Percentiles rank a stretch among this genome's conserved stretches.
Evolutionary conservation across 92 coral and sea anemone genomes (phyloP).

Genomic region (Chrysogorgia sp.): DNA sequence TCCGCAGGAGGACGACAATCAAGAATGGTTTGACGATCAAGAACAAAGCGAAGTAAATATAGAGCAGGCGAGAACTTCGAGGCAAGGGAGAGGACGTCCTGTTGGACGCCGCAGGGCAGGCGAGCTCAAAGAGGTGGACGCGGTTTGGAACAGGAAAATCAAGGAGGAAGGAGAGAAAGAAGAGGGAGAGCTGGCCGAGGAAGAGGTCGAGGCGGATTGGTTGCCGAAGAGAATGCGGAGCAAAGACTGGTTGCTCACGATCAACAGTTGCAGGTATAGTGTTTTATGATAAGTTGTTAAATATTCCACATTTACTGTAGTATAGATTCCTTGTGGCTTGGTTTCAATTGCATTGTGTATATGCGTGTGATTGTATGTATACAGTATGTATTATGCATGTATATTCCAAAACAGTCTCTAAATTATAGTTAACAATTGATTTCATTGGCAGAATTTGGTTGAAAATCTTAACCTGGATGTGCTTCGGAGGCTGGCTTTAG

Average conservation of each 20-base stretch:
- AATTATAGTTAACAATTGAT: too few species aligned
- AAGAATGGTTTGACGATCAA: too few species aligned
- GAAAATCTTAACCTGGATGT: neutral
- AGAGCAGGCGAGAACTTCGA: too few species aligned
- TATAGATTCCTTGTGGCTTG: neutral
- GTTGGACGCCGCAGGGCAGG: neutral
- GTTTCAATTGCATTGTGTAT: neutral
- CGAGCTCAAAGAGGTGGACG: neutral
- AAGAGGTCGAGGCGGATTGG: slow-evolving; percentile 42
- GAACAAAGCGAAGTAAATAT: too few species aligned
- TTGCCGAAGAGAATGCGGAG: slow-evolving; percentile 29
- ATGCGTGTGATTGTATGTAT: too few species aligned
- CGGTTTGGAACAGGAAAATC: neutral
- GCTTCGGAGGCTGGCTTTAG: slow-evolving; percentile 25
- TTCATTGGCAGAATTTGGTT: slow-evolving; percentile 22
- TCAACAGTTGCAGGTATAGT: slow-evolving; percentile 41
- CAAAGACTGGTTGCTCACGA: slow-evolving; percentile 26
- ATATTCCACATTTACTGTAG: neutral
- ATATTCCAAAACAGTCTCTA: neutral
- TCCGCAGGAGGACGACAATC: too few species aligned
- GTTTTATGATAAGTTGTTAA: neutral
- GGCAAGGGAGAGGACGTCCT: too few species aligned
- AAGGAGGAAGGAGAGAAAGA: slow-evolving; percentile 19
- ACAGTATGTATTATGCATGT: neutral
- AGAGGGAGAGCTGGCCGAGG: slow-evolving; percentile 16